Conservation (phyloP, 2,113 vertebrate genomes). For the Tringa solitaria region DNA sequence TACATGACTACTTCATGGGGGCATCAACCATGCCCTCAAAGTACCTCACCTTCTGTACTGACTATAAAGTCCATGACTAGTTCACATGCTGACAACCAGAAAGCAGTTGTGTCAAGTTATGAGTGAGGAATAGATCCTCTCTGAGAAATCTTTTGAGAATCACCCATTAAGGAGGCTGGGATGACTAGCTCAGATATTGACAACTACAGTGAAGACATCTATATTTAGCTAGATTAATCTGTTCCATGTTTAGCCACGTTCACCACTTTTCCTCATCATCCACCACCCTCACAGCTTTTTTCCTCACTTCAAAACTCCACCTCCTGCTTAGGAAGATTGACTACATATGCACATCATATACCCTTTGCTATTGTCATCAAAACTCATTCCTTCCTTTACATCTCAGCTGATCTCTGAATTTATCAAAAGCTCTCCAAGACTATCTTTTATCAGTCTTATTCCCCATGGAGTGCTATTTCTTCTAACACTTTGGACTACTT, state of each 20-base stretch:
- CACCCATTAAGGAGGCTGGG: not conserved
- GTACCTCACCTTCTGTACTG: not conserved
- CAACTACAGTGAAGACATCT: not conserved
- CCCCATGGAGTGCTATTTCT: not conserved
- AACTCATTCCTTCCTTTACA: not conserved
- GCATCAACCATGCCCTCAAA: not conserved
- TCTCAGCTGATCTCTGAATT: not conserved
- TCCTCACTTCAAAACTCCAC: not conserved
- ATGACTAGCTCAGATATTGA: not conserved
- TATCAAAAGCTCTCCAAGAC: not conserved
- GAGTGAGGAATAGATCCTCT: not conserved
- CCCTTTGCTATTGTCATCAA: not conserved
- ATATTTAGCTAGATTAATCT: not conserved
- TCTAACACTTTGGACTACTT: not conserved
- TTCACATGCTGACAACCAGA: not conserved
- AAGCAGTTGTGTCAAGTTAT: not conserved
- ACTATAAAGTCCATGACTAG: not conserved
- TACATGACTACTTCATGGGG: not conserved
- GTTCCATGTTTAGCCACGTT: not conserved
- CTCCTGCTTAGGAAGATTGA: not conserved
- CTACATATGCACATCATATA: not conserved
- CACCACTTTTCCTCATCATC: not conserved
- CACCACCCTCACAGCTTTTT: not conserved
- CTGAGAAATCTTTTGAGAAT: not conserved
- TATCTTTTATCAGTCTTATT: not conserved